Evolutionary conservation across 2,888 invertebrate genomes (phyloP).

Genomic region (Ennomos quercinarius): DNA sequence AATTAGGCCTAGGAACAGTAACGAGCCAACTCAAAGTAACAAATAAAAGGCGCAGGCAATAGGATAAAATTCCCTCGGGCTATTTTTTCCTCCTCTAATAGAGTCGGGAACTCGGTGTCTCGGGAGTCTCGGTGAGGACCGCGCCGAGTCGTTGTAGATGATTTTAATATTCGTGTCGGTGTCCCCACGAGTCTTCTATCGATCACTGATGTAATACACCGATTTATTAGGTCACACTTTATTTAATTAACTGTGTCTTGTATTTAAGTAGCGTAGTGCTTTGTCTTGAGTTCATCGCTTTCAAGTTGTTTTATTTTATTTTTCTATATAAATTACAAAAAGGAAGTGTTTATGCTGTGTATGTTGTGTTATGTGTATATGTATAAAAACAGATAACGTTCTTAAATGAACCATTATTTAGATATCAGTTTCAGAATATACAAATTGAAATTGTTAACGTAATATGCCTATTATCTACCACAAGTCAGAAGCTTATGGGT

Average conservation of each 20-base stretch:
- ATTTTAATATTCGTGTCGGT: constrained; percentile 79
- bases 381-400: too few relatives aligned
- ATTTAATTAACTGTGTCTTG: background rate
- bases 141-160: constrained; percentile 58
- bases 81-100: constrained; percentile 68
- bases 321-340: too few relatives aligned
- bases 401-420: too few relatives aligned
- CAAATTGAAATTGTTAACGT: constrained; percentile 6
- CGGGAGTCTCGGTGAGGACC: constrained; percentile 5
- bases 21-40: constrained; percentile 49
- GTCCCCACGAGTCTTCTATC: constrained; percentile 58
- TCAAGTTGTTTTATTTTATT: too few relatives aligned
- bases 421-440: background rate
- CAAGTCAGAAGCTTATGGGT: too few relatives aligned
- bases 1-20: constrained; percentile 39
- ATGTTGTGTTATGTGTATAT: too few relatives aligned
- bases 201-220: constrained; percentile 54
- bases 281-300: too few relatives aligned
- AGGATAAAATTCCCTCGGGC: constrained; percentile 73
- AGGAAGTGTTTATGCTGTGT: too few relatives aligned
- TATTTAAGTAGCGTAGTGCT: too few relatives aligned
- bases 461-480: background rate
- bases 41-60: constrained; percentile 68
- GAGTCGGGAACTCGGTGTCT: constrained; percentile 51
- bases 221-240: constrained; percentile 59